Evolutionary conservation across 2,888 invertebrate species (phyloP), one percentile per base, ranked within the genome.

Genomic region (Macrosiphum euphorbiae): DNA sequence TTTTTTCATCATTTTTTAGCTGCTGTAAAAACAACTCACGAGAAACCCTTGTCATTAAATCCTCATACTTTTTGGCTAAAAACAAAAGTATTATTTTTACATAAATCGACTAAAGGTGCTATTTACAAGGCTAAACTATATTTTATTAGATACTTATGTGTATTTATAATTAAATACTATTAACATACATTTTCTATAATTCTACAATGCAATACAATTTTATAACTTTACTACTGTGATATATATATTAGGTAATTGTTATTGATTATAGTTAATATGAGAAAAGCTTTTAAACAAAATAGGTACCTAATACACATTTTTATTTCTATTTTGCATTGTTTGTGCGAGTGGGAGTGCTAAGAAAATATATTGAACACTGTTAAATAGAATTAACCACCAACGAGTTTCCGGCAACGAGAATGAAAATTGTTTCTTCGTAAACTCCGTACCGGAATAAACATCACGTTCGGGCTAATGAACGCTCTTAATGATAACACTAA

Each of bases 361-460:
- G 41, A 91, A 55, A 91, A 91, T 84, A 84, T 16, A 78, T 52
- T 44, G 35, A 55, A 44, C 16, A 85, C 84, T 85, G 55, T 55
- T 44, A 55, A 85, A 91, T 85, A 52, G 55, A 85, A 91, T 85
- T 85, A 91, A 55, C 91, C 91, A 85, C 28, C 41, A 85, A 55
- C 41, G 84, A 86, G 20, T 92, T 92, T 92, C 67, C 67, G 88
- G 86, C 55, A 58, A 44, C 44, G 52, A 67, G 11, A 91, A 91
- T n/a, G 85, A 61, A 88, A 88, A 67, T 67, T 61, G 61, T 92
- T 92, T 67, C 87, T 35, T 50, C 58, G 47, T 47, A 58, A 90
- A 52, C 85, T 86, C 61, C 58, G 8, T 28, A 5, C 58, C 92
- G 67, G 92, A 92, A 92, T 52, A 92, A 92, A 88, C 87, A 92